A percentile compares a stretch with the other conserved stretches of the same genome.
Conservation (phyloP, 2,113 vertebrate genomes). For the Bufo gargarizans region DNA sequence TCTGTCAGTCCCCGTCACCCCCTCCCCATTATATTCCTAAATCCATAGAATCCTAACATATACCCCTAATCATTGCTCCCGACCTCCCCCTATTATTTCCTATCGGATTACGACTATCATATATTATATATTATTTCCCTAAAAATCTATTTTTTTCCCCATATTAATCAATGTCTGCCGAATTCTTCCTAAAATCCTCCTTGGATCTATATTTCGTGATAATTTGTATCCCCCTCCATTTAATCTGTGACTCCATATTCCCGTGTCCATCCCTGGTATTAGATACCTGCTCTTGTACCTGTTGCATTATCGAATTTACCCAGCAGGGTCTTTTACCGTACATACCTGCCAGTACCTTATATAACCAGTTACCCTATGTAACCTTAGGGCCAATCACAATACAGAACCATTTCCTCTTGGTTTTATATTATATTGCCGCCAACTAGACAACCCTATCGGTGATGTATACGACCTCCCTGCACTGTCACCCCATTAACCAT, state of each 20-base stretch:
- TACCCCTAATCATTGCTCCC: neutral
- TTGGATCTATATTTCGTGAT: neutral
- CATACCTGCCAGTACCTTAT: neutral
- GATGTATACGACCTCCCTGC: neutral
- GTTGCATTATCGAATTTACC: neutral
- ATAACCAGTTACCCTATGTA: neutral
- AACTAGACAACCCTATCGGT: neutral
- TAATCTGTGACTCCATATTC: neutral
- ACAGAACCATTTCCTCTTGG: neutral
- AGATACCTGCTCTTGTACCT: neutral
- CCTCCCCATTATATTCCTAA: neutral
- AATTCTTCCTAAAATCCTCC: neutral
- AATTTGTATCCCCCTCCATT: neutral
- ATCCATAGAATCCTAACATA: neutral
- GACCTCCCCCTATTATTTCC: conserved; percentile 36
- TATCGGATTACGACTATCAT: conserved; percentile 10
- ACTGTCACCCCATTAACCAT: neutral
- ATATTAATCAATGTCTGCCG: neutral
- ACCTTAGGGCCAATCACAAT: neutral
- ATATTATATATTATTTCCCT: neutral
- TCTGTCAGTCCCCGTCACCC: neutral
- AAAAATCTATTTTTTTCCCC: conserved; percentile 39
- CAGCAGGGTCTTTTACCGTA: neutral
- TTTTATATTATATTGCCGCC: neutral
- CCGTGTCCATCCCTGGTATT: neutral